These are phyloP conservation scores for Catocala nupta DNA, from an alignment of 2,888 invertebrate species.

Conservation along the genomic window DNA sequence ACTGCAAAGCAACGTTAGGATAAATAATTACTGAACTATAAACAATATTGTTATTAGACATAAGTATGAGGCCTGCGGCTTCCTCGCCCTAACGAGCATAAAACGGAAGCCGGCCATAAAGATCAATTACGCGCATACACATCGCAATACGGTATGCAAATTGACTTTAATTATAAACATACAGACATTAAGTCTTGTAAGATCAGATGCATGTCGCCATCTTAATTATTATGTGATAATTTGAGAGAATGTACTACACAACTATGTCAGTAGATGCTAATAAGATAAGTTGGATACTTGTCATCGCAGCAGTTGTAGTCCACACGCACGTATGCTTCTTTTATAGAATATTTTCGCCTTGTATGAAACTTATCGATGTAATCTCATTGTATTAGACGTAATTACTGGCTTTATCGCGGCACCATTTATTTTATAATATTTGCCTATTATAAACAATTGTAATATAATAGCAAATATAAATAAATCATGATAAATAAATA, in stretches of 20 bases:
- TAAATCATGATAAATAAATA: no score
- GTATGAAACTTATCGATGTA: no score
- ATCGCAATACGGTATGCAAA: conserved; percentile 32
- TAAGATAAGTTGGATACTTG: no score
- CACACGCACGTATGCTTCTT: no score
- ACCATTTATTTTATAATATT: no score
- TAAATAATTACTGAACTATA: conserved; percentile 16
- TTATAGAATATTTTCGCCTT: no score
- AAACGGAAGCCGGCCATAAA: conserved; percentile 50
- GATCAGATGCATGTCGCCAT: conserved; percentile 13
- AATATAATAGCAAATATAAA: no score
- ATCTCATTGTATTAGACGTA: no score
- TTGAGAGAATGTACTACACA: conserved; percentile 1
- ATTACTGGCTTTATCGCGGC: no score
- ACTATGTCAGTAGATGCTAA: background rate
- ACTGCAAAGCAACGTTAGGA: conserved; percentile 1
- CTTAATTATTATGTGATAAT: conserved; percentile 22
- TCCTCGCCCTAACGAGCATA: conserved; percentile 43
- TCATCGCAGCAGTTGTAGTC: no score
- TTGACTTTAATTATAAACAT: conserved; percentile 43
- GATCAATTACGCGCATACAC: conserved; percentile 33
- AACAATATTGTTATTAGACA: conserved; percentile 34
- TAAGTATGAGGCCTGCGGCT: conserved; percentile 22
- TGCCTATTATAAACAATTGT: no score
- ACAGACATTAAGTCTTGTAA: conserved; percentile 22